Conservation (phyloP, 2,113 vertebrate species). For the Mastomys natalensis region DNA sequence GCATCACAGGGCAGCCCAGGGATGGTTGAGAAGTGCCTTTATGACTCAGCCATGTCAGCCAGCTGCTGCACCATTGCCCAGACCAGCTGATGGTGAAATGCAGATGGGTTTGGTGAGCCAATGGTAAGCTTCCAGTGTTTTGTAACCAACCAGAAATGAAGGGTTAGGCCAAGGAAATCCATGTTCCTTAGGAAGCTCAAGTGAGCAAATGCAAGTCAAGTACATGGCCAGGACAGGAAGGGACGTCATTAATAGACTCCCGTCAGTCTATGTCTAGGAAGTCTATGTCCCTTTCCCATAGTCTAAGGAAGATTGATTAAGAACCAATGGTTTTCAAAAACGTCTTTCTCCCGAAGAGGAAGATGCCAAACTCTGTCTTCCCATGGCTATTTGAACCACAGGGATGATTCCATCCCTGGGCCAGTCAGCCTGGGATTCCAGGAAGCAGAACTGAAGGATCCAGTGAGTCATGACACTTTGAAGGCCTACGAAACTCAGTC, state of each 20-base stretch:
- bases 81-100: neutral
- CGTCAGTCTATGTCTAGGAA: accelerated
- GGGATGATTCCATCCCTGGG: neutral
- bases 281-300: neutral
- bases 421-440: neutral
- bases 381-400: constrained; percentile 23
- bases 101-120: neutral
- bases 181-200: neutral
- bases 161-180: neutral
- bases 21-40: neutral
- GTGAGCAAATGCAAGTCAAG: neutral
- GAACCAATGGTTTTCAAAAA: constrained; percentile 37
- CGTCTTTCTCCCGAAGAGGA: neutral
- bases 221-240: neutral
- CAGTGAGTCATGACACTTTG: constrained; percentile 19
- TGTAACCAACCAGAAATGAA: neutral
- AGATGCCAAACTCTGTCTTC: constrained; percentile 16
- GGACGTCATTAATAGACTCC: neutral
- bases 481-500: constrained; percentile 45
- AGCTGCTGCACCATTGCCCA: neutral
- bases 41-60: accelerated
- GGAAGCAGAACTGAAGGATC: neutral
- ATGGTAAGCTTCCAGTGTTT: neutral
- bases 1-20: neutral
- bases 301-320: neutral